These are phyloP conservation scores for Thrips palmi DNA, from an alignment of 1,140 invertebrate genomes.

Conservation along the genomic window DNA sequence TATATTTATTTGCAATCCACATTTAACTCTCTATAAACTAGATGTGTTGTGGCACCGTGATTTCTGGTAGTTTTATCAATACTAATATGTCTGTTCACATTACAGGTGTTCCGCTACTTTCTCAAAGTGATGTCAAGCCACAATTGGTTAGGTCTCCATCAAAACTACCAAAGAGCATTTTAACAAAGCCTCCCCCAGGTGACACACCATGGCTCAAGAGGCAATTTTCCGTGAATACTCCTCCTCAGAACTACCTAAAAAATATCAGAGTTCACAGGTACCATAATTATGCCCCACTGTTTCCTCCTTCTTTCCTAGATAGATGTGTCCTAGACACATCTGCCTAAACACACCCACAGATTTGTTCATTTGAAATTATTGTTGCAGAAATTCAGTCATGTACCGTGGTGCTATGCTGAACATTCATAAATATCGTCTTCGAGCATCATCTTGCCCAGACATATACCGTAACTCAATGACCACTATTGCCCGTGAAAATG, in stretches of 20 bases:
- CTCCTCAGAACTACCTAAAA: constrained; percentile 46
- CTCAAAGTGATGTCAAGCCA: no score
- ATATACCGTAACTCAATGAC: constrained; percentile 82
- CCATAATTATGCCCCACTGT: background rate
- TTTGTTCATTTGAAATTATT: constrained; percentile 1
- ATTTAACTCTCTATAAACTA: no score
- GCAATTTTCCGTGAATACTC: constrained; percentile 20
- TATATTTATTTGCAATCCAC: no score
- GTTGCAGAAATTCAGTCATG: constrained; percentile 50
- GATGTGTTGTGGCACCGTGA: no score
- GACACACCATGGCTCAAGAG: no score
- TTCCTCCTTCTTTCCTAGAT: background rate
- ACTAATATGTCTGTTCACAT: no score
- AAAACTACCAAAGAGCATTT: no score
- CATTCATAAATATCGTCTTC: constrained; percentile 56
- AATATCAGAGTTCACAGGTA: constrained; percentile 45
- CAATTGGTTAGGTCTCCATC: no score
- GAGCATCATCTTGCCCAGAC: constrained; percentile 75
- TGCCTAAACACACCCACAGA: background rate
- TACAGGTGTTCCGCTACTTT: no score
- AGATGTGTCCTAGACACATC: no score
- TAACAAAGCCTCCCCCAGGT: no score
- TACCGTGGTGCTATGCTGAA: constrained; percentile 67
- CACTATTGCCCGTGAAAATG: constrained; percentile 55
- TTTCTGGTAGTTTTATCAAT: no score